Base-by-base conservation (phyloP, 2,797 vertebrate species). In the Oreonectes daqikongensis region DNA sequence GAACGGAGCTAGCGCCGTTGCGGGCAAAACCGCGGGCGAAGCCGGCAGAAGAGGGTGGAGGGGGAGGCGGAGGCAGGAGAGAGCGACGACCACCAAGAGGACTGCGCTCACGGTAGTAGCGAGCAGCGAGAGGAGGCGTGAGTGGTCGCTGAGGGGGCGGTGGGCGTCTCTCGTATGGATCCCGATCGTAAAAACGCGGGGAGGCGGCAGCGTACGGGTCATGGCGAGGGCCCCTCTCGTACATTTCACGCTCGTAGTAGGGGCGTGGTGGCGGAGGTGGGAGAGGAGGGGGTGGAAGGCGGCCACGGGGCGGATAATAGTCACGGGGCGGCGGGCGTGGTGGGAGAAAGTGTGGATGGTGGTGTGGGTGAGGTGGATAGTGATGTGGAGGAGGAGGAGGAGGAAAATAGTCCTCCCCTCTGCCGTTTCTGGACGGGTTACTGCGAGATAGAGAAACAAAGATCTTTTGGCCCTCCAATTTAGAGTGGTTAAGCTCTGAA, bases 381-480 rank as follows among this genome's bases (percentile, higher is more conserved):
- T 81, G 70, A 80, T 78, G 75, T 53, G 86, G 69, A 55, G 87
- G 55, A 66, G 86, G 69, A 55, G 87, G 55, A 66, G 86, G 73
- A 3, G 83, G 55, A 30, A 78, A 77, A 63, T 79, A 85, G 26
- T 83, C 83, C 18, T 85, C 85, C 65, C 83, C 88, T 15, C 85
- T 50, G 22, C 81, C 87, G 50, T 89, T 87, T 74, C 86, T 84
- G 32, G 85, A 81, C 48, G 85, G 86, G 72, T 91, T 90, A 83
- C 84, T 92, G 83, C 89, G 88, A 22, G 90, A 91, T 32, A 92
- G 85, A 2, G 88, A 90, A 28, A 92, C 90, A 46, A 90, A 89
- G 64, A 92, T 88, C 70, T 90, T 91, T 83, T 90, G 89, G 66
- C 89, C 89, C 73, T 89, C 90, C 61, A 91, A 28, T 24, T 88